Evolutionary conservation across 2,797 vertebrate species (phyloP), one percentile per base, ranked within the genome.

Genomic region (Heterohyrax brucei): DNA sequence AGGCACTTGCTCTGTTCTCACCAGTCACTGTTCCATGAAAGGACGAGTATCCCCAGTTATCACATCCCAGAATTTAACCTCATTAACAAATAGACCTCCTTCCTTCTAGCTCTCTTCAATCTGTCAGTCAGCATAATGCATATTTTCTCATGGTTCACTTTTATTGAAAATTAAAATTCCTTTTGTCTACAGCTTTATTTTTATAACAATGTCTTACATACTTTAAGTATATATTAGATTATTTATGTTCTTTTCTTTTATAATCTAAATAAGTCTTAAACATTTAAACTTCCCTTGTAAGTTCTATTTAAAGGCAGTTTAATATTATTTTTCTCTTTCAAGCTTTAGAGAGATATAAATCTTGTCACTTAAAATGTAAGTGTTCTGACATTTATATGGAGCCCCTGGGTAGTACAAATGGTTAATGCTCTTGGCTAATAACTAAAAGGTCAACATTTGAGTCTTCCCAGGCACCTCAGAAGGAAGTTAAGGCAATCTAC

Each of bases 281-380:
- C 89, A 62, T 94, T 92, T 80, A 89, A 79, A 33, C 50, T 93
- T 77, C 81, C 61, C 50, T 93, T 81, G 1, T 73, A 68, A 50
- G 8, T 91, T 89, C 53, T 93, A 68, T 75, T 96, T 93, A 50
- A 95, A 94, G 50, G 89, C 61, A 59, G 14, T 79, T 83, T 73
- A 89, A 12, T 48, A 76, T 61, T 53, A n/a, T 79, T 94, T 90
- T 68, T 97, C 12, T 59, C 90, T 90, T 77, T 46, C 53, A 75
- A 79, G 44, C 73, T 81, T 91, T 83, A 73, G 26, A 81, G 73
- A 91, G 76, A 89, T n/a, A 83, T 24, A 80, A 91, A n/a, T 95
- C 68, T 70, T 91, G 80, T 80, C 78, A 73, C 80, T 68, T 79
- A 88, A 10, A 84, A 85, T 81, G 39, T 73, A 66, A 93, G 26